These are phyloP conservation scores for Lagria hirta DNA, from an alignment of 2,888 invertebrate species.

Conservation along the genomic window DNA sequence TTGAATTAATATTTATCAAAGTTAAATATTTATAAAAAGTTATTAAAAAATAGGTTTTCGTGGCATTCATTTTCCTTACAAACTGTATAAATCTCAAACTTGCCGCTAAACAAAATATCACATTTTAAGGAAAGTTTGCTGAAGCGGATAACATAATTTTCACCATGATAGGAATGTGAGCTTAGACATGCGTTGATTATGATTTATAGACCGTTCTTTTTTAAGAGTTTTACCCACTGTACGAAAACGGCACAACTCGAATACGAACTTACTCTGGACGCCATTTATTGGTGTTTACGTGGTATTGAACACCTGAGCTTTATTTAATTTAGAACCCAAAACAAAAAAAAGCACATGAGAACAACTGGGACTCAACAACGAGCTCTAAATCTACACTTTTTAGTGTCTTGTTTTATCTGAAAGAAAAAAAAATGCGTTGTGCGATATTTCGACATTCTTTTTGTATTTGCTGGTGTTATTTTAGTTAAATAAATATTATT, in stretches of 20 bases:
- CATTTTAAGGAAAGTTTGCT: conserved; percentile 26
- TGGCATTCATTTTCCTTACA: conserved; percentile 25
- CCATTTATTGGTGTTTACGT: conserved; percentile 27
- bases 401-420: no score
- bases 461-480: no score
- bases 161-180: conserved; percentile 33
- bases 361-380: no score
- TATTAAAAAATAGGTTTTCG: no score
- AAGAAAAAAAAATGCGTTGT: no score
- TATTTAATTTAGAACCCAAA: conserved; percentile 12
- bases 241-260: conserved; percentile 28
- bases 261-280: conserved; percentile 20
- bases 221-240: conserved; percentile 20
- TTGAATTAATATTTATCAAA: conserved; percentile 24
- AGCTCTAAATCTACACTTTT: no score
- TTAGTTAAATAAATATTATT: no score
- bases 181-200: conserved; percentile 33
- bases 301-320: conserved; percentile 26
- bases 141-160: conserved; percentile 32
- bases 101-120: conserved; percentile 26
- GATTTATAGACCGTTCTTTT: conserved; percentile 31
- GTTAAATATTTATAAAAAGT: conserved; percentile 23
- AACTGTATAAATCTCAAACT: conserved; percentile 28
- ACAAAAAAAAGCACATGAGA: not conserved
- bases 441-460: no score